Evolutionary conservation across 2,888 invertebrate genomes (phyloP), one percentile per base, ranked within the genome.

Genomic region (Thelaira solivaga): DNA sequence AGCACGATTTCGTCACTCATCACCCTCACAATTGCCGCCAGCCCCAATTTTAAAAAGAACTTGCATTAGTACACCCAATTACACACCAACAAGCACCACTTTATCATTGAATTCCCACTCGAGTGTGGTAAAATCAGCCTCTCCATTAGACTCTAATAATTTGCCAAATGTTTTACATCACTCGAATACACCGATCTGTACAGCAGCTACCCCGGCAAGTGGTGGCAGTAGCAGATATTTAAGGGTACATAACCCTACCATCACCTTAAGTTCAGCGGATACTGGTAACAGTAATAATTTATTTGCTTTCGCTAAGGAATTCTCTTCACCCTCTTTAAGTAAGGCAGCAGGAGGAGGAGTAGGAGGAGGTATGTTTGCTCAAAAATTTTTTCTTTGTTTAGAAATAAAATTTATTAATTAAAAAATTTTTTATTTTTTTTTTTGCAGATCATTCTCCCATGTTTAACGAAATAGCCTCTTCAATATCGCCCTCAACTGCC

Each of bases 231-330:
- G 71, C 26, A 76, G 83, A 6, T 88, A 86, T 43, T 76, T 88
- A 61, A 83, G 83, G 0, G 82, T 87, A 0, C 85, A 87, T 3
- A 88, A 88, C 34, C 88, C 88, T 16, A 87, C 84, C 41, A 81
- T 88, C n/a, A 87, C 86, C 3, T 80, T 88, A 49, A 86, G 86
- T 80, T 86, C 88, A 4, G 85, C 88, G 34, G 88, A 88, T 74
- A 83, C 86, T 43, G 83, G 85, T 22, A 87, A 87, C 75, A 88
- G 86, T 72, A 88, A 86, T 22, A 87, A 88, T 78, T 82, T 89
- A 62, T 88, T 88, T 59, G 84, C 87, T 5, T 88, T 88, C 49
- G 84, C 85, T 59, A 86, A 86, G 84, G 88, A 89, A 0, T 81
- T 88, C 73, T 86, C 88, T 11, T 86, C 88, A 1, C 77, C 80